A percentile compares a stretch with the other conserved stretches of the same genome.
Evolutionary conservation across 2,888 invertebrate genomes (phyloP).

Genomic region (Nemapogon koenigi): DNA sequence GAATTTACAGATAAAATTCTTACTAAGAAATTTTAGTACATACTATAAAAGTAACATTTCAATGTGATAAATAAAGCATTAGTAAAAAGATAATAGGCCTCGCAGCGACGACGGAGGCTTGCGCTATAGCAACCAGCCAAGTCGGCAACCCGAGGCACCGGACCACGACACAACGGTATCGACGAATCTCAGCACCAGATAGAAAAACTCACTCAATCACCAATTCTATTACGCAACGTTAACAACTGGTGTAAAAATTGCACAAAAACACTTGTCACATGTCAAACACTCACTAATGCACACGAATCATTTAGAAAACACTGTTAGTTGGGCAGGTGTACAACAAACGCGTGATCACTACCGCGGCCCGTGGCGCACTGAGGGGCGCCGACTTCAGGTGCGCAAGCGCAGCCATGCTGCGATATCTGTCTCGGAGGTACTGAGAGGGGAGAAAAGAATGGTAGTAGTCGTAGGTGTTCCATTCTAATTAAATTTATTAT

Average conservation of each 20-base stretch:
- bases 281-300: too few species aligned
- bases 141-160: constrained; percentile 55
- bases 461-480: too few species aligned
- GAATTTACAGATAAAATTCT: too few species aligned
- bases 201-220: too few species aligned
- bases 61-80: too few species aligned
- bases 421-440: constrained; percentile 62
- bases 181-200: constrained; percentile 28
- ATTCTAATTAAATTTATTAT: too few species aligned
- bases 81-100: too few species aligned
- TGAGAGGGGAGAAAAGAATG: constrained; percentile 38
- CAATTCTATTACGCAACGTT: constrained; percentile 22
- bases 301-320: constrained; percentile 9
- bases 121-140: constrained; percentile 18
- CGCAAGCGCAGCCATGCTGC: constrained; percentile 44
- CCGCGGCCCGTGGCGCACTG: constrained; percentile 40
- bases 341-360: constrained; percentile 30
- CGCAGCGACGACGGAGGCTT: neutral
- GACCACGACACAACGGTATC: constrained; percentile 55
- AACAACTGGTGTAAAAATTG: constrained; percentile 20
- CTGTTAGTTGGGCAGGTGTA: too few species aligned
- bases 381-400: constrained; percentile 32
- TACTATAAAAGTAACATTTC: too few species aligned
- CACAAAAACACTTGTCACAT: constrained; percentile 16
- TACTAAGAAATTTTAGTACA: too few species aligned